Evolutionary conservation across 2,797 vertebrate species (phyloP).

Genomic region (Coregonus ussuriensis): DNA sequence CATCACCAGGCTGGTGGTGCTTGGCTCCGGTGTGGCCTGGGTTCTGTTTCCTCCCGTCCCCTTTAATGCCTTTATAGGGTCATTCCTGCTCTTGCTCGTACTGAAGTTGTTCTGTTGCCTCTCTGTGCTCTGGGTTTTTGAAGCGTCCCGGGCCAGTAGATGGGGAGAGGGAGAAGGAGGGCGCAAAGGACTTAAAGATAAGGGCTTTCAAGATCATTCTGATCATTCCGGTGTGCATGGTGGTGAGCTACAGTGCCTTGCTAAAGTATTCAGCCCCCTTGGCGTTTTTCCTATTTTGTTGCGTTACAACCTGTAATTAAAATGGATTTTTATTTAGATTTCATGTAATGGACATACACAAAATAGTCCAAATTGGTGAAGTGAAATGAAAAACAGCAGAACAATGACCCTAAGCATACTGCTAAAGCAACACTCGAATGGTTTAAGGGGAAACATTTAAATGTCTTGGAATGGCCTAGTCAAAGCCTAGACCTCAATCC

Average conservation of each 20-base stretch:
- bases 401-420: no score
- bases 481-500: no score
- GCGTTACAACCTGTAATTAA: no score
- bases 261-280: no score
- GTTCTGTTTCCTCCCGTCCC: not conserved
- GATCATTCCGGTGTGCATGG: conserved; percentile 57
- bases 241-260: conserved; percentile 41
- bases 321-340: no score
- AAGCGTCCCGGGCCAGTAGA: conserved; percentile 21
- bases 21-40: not conserved
- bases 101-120: conserved; percentile 19
- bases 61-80: not conserved
- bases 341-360: no score
- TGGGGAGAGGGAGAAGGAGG: conserved; percentile 12
- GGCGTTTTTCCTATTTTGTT: no score
- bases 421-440: no score
- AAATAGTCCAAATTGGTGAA: no score
- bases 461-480: no score
- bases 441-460: no score
- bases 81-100: not conserved
- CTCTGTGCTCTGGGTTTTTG: conserved; percentile 5
- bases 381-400: no score
- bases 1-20: not conserved
- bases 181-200: conserved; percentile 54
- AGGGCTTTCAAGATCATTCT: conserved; percentile 59